Evolutionary conservation across 2,888 invertebrate genomes (phyloP).

Genomic region (Chymomyza procnemis): DNA sequence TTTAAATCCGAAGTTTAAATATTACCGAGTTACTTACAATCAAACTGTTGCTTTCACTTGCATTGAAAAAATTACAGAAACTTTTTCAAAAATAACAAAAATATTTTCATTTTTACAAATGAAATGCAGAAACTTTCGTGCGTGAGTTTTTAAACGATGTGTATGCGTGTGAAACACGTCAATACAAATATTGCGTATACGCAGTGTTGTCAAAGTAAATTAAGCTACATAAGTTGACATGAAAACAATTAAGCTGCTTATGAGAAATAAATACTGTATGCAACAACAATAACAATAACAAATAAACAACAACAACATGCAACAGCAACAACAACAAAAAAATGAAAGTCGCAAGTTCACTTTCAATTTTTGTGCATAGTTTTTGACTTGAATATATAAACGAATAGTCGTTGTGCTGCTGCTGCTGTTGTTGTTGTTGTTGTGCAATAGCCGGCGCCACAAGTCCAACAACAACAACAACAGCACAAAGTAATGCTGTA

Average conservation of each 20-base stretch:
- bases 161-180: background rate
- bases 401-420: conserved; percentile 16
- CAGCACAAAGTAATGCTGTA: conserved; percentile 60
- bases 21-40: background rate
- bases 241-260: conserved; percentile 68
- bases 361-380: conserved; percentile 54
- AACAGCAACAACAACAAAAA: conserved; percentile 33
- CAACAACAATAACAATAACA: conserved; percentile 20
- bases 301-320: conserved; percentile 44
- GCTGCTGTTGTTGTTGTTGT: conserved; percentile 32
- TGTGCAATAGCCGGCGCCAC: conserved; percentile 67
- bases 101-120: background rate
- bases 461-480: conserved; percentile 50
- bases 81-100: background rate
- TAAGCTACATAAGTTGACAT: conserved; percentile 64
- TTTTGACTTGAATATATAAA: conserved; percentile 10
- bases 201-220: conserved; percentile 57
- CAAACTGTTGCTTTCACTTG: background rate
- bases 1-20: background rate
- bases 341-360: conserved; percentile 61
- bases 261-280: conserved; percentile 21
- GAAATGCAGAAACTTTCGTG: background rate
- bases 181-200: conserved; percentile 3
- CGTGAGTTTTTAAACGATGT: background rate
- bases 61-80: background rate